Evolutionary conservation across 1,140 invertebrate species (phyloP).

Genomic region (Cephus cinctus): DNA sequence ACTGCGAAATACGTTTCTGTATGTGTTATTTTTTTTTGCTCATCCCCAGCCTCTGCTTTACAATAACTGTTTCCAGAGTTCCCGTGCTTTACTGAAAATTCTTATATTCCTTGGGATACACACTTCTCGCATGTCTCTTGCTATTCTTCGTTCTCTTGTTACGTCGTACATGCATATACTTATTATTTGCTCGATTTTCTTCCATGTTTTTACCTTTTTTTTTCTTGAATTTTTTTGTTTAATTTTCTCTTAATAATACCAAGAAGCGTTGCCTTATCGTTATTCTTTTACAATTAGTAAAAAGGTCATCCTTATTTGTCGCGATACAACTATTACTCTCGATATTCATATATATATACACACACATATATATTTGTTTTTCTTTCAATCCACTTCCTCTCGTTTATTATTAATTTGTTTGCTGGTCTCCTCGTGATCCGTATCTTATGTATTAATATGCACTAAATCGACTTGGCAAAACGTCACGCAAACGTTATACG

Average conservation of each 20-base stretch:
- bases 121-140: neutral
- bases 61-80: neutral
- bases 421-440: conserved; percentile 29
- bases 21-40: conserved; percentile 18
- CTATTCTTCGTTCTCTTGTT: neutral
- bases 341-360: conserved; percentile 10
- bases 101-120: neutral
- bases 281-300: conserved; percentile 49
- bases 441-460: conserved; percentile 14
- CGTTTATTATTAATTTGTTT: neutral
- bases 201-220: conserved; percentile 23
- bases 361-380: neutral
- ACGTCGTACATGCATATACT: neutral
- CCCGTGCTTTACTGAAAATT: neutral
- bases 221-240: too few species aligned
- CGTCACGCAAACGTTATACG: too few species aligned
- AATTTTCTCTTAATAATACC: too few species aligned
- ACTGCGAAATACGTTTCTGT: conserved; percentile 45
- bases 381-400: neutral
- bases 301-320: conserved; percentile 43
- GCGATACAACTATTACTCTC: conserved; percentile 43
- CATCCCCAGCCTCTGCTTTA: too few species aligned
- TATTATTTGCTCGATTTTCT: too few species aligned
- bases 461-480: too few species aligned
- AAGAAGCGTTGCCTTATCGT: conserved; percentile 44